Evolutionary conservation across 1,140 invertebrate species (phyloP).

Genomic region (Drosophila kurseongensis): DNA sequence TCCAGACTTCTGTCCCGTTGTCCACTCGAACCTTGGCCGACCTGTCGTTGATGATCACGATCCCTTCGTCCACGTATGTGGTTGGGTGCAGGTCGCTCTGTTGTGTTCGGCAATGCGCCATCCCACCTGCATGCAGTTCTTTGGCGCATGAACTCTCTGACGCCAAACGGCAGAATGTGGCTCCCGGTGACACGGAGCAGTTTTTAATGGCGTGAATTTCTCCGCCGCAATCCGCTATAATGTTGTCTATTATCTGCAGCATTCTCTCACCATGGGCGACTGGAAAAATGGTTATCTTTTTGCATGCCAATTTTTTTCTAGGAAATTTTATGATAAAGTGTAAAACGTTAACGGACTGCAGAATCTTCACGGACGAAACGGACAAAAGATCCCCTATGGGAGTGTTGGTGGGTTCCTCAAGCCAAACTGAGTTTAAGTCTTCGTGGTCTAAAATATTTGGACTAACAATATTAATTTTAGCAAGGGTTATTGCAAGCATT

Average conservation of each 20-base stretch:
- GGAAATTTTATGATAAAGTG: slow-evolving; percentile 2
- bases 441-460: not conserved
- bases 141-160: no score
- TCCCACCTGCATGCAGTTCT: not conserved
- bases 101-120: slow-evolving; percentile 18
- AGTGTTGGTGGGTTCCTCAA: not conserved
- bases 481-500: not conserved
- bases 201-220: slow-evolving; percentile 25
- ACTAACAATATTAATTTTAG: not conserved
- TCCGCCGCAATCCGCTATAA: slow-evolving; percentile 3
- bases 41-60: slow-evolving; percentile 2
- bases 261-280: not conserved
- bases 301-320: not conserved
- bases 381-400: not conserved
- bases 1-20: slow-evolving; percentile 16
- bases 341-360: not conserved
- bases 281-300: not conserved
- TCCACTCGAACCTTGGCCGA: slow-evolving; percentile 28
- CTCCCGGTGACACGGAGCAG: not conserved
- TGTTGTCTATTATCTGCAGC: not conserved
- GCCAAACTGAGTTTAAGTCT: not conserved
- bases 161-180: no score
- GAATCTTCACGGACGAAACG: not conserved
- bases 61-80: slow-evolving; percentile 1
- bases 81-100: slow-evolving; percentile 7